Base-by-base conservation (phyloP, 2,113 vertebrate genomes). In the Pleuronectes platessa region DNA sequence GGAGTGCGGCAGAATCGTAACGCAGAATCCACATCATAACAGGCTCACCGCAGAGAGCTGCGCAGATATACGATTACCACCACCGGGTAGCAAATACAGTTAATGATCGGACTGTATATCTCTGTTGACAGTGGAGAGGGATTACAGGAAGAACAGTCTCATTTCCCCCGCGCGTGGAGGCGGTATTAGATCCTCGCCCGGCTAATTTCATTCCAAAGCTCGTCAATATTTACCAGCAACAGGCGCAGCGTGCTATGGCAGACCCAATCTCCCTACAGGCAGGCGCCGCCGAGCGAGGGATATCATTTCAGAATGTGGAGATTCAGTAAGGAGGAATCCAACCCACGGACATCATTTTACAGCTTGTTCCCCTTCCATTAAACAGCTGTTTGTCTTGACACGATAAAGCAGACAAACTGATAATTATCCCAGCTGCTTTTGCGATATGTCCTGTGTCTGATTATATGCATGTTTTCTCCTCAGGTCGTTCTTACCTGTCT, bases 171-270 rank as follows among this genome's bases (percentile, higher is more conserved):
- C 83, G 84, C 82, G 82, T 63, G 66, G 86, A 89, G 87, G 90
- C 72, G 87, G 92, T 90, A 92, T 92, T 92, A 92, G 88, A 92
- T 91, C 83, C 79, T 35, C 68, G 88, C 87, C 86, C 71, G 61
- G 88, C 88, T 92, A 92, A 92, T 92, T 92, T 90, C 61, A 90
- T 91, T 90, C 81, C 71, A 68, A 73, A 80, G 55, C 74, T 88
- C 68, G 84, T 92, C 93, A 92, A 93, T 93, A 93, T 92, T 92
- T 92, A 91, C 90, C 84, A 92, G 89, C 86, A 90, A 82, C 88
- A 85, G 76, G 84, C 78, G 6, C 79, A 56, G 78, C 71, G 54
- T 74, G 53, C 78, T 74, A 51, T 68, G 68, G 71, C 83, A 83
- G 85, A 59, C 62, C 21, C 61, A n/a, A 7, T 45, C 45, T 71